Evolutionary conservation across 2,113 vertebrate species (phyloP), one percentile per base, ranked within the genome.

Genomic region (Lanius collurio): DNA sequence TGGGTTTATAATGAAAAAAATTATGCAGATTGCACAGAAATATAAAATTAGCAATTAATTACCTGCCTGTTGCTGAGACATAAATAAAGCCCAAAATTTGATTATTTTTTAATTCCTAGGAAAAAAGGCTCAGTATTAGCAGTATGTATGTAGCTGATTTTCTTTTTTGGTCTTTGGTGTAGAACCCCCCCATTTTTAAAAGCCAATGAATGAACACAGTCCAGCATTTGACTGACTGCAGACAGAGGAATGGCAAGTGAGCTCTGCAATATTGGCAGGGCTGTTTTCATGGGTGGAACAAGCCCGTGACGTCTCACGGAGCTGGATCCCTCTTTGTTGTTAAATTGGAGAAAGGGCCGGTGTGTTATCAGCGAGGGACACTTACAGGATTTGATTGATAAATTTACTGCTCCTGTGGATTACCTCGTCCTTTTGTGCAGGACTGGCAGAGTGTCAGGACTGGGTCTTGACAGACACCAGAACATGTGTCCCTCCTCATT

Each of bases 71-170:
- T 96, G 70, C 93, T 96, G 90, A 97, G 83, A 93, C 76, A 89
- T 95, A 96, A 97, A 97, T 97, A 95, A 96, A 95, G 93, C 83
- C 94, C 93, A 82, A 95, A 96, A 97, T 89, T 53, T 75, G 88
- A 95, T 95, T 75, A 15, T 76, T 78, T 76, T 81, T 75, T 86
- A 60, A 88, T 96, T 95, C 55, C 75, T 89, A 56, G 65, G 2
- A 22, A 90, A 94, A 92, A 95, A 91, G 8, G 8, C 27, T 84
- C 50, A 13, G 23, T 52, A 68, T 63, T 74, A 67, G 62, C 46
- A 65, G 81, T 47, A n/a, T 70, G 19, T 46, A 35, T 0, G 6
- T 26, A 56, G 56, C 28, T 53, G 64, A 7, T 42, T 78, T 52
- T 77, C 22, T 63, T 30, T 73, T 67, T 65, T 27, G 31, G 24